A percentile compares a stretch with the other conserved stretches of the same genome.
phyloP scores from a whole-genome alignment of 1,140 invertebrate species.

The Zaprionus davidi region DNA sequence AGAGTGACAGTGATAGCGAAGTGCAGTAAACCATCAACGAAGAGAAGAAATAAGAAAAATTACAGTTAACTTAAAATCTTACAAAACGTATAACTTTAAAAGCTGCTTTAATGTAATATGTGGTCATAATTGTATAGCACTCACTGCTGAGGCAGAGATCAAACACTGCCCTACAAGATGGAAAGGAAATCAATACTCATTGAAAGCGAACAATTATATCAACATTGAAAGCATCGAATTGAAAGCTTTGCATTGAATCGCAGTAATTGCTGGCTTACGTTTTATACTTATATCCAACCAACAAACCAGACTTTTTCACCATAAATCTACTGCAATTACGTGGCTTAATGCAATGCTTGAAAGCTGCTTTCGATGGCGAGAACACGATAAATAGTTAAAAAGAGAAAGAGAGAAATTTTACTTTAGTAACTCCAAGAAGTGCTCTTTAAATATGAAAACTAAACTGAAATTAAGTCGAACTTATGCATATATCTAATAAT shows the following conservation, averaged over 20 bases:
- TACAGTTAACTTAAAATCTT: slow-evolving; percentile 38
- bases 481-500: too few species aligned
- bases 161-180: slow-evolving; percentile 48
- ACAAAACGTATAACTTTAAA: slow-evolving; percentile 48
- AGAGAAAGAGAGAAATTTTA: slow-evolving; percentile 36
- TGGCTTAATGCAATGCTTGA: slow-evolving; percentile 77
- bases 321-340: slow-evolving; percentile 62
- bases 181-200: slow-evolving; percentile 51
- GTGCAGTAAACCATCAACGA: slow-evolving; percentile 87
- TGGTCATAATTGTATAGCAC: slow-evolving; percentile 68
- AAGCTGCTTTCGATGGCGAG: slow-evolving; percentile 41
- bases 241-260: slow-evolving; percentile 80
- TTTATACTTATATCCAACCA: slow-evolving; percentile 13
- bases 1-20: slow-evolving; percentile 96
- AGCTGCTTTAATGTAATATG: slow-evolving; percentile 79
- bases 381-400: slow-evolving; percentile 2
- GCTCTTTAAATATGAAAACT: slow-evolving; percentile 77
- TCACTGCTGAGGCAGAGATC: slow-evolving; percentile 50
- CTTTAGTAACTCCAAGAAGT: slow-evolving; percentile 64
- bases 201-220: slow-evolving; percentile 36
- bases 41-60: slow-evolving; percentile 33
- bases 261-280: slow-evolving; percentile 61
- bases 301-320: slow-evolving; percentile 15
- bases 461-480: slow-evolving; percentile 78
- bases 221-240: slow-evolving; percentile 36